phyloP scores from a whole-genome alignment of 1,140 invertebrate species.

The Nautilus pompilius region DNA sequence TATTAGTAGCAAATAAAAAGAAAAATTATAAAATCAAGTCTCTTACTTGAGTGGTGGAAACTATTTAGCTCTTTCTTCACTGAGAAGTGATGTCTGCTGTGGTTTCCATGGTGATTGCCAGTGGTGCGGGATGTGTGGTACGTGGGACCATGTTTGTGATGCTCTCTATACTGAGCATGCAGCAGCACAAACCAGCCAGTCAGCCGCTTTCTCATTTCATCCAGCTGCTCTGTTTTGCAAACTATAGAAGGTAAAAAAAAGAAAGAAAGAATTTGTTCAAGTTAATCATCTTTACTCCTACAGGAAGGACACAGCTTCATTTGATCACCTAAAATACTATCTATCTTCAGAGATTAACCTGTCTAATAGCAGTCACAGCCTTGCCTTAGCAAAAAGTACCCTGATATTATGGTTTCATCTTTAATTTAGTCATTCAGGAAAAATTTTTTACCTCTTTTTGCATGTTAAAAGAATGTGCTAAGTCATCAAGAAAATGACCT shows the following conservation, averaged over 20 bases:
- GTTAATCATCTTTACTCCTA: too few relatives aligned
- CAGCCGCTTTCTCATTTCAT: constrained; percentile 10
- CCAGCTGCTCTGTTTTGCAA: constrained; percentile 5
- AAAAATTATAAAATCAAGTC: neutral
- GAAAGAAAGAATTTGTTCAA: neutral
- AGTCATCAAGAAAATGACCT: too few relatives aligned
- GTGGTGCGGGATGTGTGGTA: neutral
- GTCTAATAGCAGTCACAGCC: too few relatives aligned
- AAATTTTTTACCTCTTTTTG: too few relatives aligned
- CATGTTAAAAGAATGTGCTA: too few relatives aligned
- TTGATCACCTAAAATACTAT: too few relatives aligned
- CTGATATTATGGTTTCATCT: too few relatives aligned
- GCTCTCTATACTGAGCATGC: constrained; percentile 12
- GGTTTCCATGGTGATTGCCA: neutral
- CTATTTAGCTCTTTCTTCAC: constrained; percentile 18
- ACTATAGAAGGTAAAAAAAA: neutral
- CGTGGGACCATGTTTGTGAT: neutral
- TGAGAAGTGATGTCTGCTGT: constrained; percentile 12
- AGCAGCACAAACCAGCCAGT: constrained; percentile 21
- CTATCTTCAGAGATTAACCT: too few relatives aligned
- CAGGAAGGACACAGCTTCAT: too few relatives aligned
- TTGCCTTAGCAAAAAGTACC: too few relatives aligned
- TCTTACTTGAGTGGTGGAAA: constrained; percentile 3
- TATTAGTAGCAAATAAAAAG: neutral
- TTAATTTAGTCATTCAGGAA: too few relatives aligned